Evolutionary conservation across 2,888 invertebrate genomes (phyloP), one percentile per base, ranked within the genome.

Genomic region (Meteorus cinctellus): DNA sequence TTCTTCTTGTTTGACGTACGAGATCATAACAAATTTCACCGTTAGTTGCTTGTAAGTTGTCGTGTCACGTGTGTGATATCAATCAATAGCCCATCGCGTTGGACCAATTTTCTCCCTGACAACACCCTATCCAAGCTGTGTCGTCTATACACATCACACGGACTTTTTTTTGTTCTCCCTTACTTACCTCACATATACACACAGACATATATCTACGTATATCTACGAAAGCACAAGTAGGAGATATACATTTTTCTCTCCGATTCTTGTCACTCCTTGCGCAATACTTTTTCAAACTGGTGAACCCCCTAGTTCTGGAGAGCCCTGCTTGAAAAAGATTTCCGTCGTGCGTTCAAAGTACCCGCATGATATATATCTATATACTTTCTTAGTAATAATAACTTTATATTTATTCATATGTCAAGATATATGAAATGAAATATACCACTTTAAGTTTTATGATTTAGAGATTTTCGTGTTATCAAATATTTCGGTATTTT

Each of bases 51-150:
- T 55, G 63, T 66, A 72, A 74, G 75, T 78, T 76, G 75, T 67
- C 55, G 62, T 72, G 74, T 80, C 79, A 75, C 77, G 77, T 78
- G 71, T 48, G 55, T 72, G 79, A 77, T 77, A 80, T 80, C 79
- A 78, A 78, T 80, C 78, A 78, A 72, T 78, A 72, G 74, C 51
- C 75, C 75, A 72, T 65, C 75, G 60, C 51, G 75, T 51, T 51
- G 59, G 60, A 63, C 72, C 77, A 77, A 77, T 77, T 72, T 75
- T 55, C 60, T 27, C 45, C 67, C 68, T 55, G 55, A 55, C 55
- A 55, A 55, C 55, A 55, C 55, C 55, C 55, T n/a, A 48, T 48
- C n/a, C 19, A 48, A 55, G 19, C n/a, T 55, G 19, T 55, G 55
- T 55, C 55, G 19, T 19, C 55, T 19, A 55, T 55, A 55, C 19